Conservation (phyloP, 2,888 invertebrate genomes). For the Periphyllus acericola region DNA sequence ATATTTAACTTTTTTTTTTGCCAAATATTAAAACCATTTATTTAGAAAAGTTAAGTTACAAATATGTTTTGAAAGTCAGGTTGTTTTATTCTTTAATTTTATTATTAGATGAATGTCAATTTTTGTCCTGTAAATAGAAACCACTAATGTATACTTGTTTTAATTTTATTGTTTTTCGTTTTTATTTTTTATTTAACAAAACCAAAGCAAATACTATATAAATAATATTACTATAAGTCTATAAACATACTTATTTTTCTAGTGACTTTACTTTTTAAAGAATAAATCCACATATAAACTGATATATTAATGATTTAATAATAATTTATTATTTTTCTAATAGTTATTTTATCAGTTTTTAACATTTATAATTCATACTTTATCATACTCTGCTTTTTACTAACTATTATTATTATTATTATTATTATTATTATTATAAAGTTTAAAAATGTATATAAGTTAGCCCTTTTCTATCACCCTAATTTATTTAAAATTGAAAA, state of each 20-base stretch:
- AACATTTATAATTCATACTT: slow-evolving; percentile 13
- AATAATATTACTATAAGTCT: slow-evolving; percentile 41
- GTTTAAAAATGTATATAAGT: slow-evolving; percentile 34
- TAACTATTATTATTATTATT: slow-evolving; percentile 25
- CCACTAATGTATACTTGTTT: slow-evolving; percentile 7
- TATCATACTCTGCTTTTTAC: slow-evolving; percentile 46
- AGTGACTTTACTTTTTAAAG: slow-evolving; percentile 48
- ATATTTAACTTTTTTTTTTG: slow-evolving; percentile 33
- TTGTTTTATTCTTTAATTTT: slow-evolving; percentile 28
- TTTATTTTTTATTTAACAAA: slow-evolving; percentile 49
- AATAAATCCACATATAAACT: slow-evolving; percentile 28
- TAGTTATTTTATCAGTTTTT: slow-evolving; percentile 52
- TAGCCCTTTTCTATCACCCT: not conserved
- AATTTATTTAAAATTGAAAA: slow-evolving; percentile 22
- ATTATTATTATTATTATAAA: slow-evolving; percentile 36
- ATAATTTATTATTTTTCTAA: slow-evolving; percentile 7
- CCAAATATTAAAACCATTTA: slow-evolving; percentile 24
- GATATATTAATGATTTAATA: slow-evolving; percentile 19
- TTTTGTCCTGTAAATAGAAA: slow-evolving; percentile 41
- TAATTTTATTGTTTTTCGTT: slow-evolving; percentile 21
- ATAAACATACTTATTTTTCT: slow-evolving; percentile 57
- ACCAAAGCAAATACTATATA: slow-evolving; percentile 27
- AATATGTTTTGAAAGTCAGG: not conserved
- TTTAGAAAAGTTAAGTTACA: slow-evolving; percentile 26
- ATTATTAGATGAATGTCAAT: slow-evolving; percentile 44